Conservation (phyloP, 2,888 invertebrate species). For the Candidula unifasciata region DNA sequence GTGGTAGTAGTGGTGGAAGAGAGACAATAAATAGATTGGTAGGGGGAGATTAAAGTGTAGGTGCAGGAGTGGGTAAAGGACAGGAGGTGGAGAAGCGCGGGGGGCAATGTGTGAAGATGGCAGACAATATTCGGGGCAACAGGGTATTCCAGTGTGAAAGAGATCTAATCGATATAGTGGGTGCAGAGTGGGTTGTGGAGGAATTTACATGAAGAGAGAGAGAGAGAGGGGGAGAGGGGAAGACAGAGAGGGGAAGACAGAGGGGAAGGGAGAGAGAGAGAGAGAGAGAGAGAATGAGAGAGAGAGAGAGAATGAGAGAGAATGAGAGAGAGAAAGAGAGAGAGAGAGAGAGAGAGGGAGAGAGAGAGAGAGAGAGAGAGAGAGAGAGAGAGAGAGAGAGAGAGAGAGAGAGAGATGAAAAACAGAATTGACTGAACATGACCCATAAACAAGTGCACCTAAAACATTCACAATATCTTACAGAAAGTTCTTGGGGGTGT, state of each 20-base stretch:
- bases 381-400: too few relatives aligned
- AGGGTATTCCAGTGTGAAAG: neutral
- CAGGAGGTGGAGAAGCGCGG: neutral
- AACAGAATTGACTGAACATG: too few relatives aligned
- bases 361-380: neutral
- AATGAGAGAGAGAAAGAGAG: slow-evolving; percentile 15
- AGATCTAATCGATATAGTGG: neutral
- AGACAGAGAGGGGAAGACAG: neutral
- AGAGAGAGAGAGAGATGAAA: too few relatives aligned
- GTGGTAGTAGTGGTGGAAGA: too few relatives aligned
- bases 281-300: slow-evolving; percentile 1
- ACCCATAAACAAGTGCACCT: too few relatives aligned
- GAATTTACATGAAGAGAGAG: neutral
- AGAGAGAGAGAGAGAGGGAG: neutral
- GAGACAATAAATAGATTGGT: too few relatives aligned
- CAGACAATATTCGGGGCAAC: neutral
- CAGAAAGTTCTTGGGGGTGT: too few relatives aligned
- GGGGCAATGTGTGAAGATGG: neutral
- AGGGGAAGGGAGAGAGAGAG: neutral
- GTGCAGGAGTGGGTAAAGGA: neutral
- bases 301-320: slow-evolving; percentile 6
- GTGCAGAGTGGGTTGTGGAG: neutral
- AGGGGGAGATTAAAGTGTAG: neutral
- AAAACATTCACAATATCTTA: too few relatives aligned
- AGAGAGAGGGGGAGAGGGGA: neutral